phyloP scores from a whole-genome alignment of 2,797 vertebrate species.

The Clamator glandarius region DNA sequence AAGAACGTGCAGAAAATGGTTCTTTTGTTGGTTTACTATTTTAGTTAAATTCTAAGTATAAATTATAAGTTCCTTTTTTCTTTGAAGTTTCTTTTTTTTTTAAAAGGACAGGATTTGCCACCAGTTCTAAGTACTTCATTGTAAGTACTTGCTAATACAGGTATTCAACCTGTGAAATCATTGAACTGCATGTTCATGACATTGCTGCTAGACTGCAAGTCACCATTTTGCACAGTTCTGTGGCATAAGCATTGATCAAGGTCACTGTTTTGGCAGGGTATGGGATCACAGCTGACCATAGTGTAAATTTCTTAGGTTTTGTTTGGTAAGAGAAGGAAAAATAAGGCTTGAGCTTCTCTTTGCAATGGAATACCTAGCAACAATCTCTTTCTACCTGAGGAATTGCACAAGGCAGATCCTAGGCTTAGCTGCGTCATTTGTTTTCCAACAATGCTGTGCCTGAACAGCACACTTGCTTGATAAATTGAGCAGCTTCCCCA shows the following conservation, averaged over 20 bases:
- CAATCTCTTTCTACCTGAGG: not conserved
- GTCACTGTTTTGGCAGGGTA: not conserved
- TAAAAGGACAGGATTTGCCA: not conserved
- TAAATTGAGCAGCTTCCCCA: not conserved
- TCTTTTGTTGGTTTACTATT: not conserved
- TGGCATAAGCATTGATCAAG: not conserved
- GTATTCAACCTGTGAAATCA: not conserved
- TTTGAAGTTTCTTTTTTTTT: not conserved
- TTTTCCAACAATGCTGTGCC: not conserved
- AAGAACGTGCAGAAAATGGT: rapidly evolving
- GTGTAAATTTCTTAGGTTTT: not conserved
- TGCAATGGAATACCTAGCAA: rapidly evolving
- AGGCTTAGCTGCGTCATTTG: not conserved
- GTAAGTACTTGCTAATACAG: too few species aligned
- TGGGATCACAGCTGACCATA: not conserved
- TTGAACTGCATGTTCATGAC: not conserved
- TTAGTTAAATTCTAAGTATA: not conserved
- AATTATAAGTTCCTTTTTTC: not conserved
- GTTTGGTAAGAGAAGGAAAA: not conserved
- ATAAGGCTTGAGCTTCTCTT: not conserved
- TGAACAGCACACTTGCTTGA: not conserved
- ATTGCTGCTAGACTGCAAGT: not conserved
- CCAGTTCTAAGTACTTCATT: not conserved
- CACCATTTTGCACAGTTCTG: not conserved
- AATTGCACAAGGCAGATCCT: not conserved